Evolutionary conservation across 2,797 vertebrate genomes (phyloP).

Genomic region (Naso thynnoides): DNA sequence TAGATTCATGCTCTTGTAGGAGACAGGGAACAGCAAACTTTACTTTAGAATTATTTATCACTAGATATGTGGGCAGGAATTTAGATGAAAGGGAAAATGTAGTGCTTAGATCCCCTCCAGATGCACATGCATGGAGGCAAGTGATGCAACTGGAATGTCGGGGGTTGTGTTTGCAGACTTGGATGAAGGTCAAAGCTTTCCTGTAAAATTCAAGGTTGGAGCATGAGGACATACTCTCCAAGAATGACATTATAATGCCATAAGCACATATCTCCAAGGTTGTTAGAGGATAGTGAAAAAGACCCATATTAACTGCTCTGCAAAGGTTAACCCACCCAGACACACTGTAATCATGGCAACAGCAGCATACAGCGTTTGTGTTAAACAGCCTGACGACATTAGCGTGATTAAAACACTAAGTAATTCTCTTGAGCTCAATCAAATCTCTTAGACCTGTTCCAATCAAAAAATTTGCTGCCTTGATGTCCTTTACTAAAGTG

Average conservation of each 20-base stretch:
- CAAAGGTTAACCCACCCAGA: slow-evolving; percentile 24
- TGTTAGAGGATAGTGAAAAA: neutral
- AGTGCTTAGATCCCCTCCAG: slow-evolving; percentile 10
- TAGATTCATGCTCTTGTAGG: neutral
- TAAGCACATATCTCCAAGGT: neutral
- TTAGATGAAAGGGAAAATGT: slow-evolving; percentile 2
- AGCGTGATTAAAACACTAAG: slow-evolving; percentile 23
- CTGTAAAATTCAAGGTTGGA: slow-evolving; percentile 6
- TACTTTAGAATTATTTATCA: slow-evolving; percentile 5
- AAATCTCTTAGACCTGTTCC: slow-evolving; percentile 39
- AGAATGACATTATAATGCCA: neutral
- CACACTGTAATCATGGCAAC: slow-evolving; percentile 31
- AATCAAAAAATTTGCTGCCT: slow-evolving; percentile 34
- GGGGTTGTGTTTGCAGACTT: slow-evolving; percentile 6
- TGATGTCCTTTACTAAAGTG: slow-evolving; percentile 26
- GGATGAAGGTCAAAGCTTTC: slow-evolving; percentile 13
- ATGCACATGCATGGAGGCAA: slow-evolving; percentile 10
- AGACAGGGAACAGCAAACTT: neutral
- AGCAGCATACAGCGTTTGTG: slow-evolving; percentile 9
- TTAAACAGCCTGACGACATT: slow-evolving; percentile 18
- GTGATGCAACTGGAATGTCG: slow-evolving; percentile 3
- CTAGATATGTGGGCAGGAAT: neutral
- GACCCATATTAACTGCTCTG: neutral
- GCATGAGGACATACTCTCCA: neutral
- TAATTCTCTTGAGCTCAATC: slow-evolving; percentile 39